Evolutionary conservation across 2,888 invertebrate species (phyloP).

Genomic region (Eurytoma californica): DNA sequence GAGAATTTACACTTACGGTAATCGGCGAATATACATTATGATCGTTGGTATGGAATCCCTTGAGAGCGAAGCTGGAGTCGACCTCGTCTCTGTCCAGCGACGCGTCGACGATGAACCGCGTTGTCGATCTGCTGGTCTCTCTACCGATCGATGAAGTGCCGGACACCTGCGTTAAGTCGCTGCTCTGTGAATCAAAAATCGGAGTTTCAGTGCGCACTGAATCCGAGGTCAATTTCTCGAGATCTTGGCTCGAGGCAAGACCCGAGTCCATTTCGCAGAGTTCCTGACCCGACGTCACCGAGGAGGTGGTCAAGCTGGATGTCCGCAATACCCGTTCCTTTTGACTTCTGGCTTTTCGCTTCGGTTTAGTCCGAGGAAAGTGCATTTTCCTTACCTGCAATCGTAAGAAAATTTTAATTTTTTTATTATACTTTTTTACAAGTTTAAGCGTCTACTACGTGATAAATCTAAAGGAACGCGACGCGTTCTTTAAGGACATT

Average conservation of each 20-base stretch:
- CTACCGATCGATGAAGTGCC: too few relatives aligned
- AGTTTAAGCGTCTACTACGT: conserved; percentile 10
- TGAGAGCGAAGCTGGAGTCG: conserved; percentile 31
- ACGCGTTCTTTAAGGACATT: conserved; percentile 9
- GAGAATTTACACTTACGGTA: too few relatives aligned
- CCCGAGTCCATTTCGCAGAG: conserved; percentile 71
- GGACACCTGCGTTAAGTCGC: neutral
- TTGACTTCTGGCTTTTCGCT: conserved; percentile 35
- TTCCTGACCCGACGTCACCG: conserved; percentile 40
- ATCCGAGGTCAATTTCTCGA: neutral
- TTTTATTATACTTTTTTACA: neutral
- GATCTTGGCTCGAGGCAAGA: conserved; percentile 68
- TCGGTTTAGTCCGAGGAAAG: conserved; percentile 41
- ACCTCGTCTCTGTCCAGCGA: conserved; percentile 36
- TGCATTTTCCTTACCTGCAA: conserved; percentile 48
- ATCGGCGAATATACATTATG: too few relatives aligned
- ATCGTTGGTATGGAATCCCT: too few relatives aligned
- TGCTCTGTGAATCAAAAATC: neutral
- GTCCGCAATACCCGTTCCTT: conserved; percentile 35
- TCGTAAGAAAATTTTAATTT: neutral
- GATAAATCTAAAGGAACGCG: conserved; percentile 20
- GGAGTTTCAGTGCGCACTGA: conserved; percentile 1
- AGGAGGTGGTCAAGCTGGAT: conserved; percentile 7
- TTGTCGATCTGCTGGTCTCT: too few relatives aligned
- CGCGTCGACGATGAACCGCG: neutral